Conservation (phyloP, 2,113 vertebrate species). For the Sturnus vulgaris region DNA sequence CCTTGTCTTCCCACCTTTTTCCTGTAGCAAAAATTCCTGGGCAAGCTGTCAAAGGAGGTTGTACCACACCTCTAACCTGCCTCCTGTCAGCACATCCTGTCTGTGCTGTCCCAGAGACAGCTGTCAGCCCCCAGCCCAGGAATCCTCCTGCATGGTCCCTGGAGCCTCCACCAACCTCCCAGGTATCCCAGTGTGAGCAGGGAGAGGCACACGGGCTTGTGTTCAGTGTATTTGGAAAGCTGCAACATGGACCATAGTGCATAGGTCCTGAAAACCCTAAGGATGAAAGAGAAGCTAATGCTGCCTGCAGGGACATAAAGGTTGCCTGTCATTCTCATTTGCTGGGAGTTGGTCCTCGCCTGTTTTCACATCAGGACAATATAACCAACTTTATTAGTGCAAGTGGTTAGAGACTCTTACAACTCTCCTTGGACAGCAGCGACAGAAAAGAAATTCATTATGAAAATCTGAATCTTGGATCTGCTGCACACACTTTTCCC, state of each 20-base stretch:
- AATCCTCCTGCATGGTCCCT: background rate
- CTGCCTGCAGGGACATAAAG: background rate
- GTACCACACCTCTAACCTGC: background rate
- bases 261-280: background rate
- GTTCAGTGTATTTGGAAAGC: background rate
- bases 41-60: background rate
- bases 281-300: background rate
- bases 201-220: background rate
- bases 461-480: conserved; percentile 19
- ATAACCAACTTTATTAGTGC: background rate
- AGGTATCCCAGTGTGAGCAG: background rate
- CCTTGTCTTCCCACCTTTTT: background rate
- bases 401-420: background rate
- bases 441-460: background rate
- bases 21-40: background rate
- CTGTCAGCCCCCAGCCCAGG: background rate
- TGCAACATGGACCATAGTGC: background rate
- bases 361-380: background rate
- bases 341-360: background rate
- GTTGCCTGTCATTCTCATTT: background rate
- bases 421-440: background rate
- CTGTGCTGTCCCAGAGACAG: background rate
- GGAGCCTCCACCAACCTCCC: background rate
- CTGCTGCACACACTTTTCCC: background rate
- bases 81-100: background rate